A percentile compares a stretch with the other conserved stretches of the same genome.
Evolutionary conservation across 2,113 vertebrate species (phyloP).

Genomic region (Camelus bactrianus): DNA sequence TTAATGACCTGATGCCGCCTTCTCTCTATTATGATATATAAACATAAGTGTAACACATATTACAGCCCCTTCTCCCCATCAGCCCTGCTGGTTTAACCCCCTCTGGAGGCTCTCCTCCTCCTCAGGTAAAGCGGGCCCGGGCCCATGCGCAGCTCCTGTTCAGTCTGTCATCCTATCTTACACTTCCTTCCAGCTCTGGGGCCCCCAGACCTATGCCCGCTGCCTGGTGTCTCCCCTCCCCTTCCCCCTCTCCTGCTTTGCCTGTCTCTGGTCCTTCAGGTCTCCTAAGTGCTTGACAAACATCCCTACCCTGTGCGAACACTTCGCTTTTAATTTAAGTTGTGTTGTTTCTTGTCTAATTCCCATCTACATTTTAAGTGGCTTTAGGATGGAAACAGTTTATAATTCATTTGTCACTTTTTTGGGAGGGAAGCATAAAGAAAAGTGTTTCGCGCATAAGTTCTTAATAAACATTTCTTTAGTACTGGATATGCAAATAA

Average conservation of each 20-base stretch:
- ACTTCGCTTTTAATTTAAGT: neutral
- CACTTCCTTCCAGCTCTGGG: neutral
- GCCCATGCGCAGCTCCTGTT: neutral
- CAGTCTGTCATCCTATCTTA: neutral
- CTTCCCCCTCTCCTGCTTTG: neutral
- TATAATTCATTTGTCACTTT: neutral
- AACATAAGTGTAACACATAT: no score
- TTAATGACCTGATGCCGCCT: neutral
- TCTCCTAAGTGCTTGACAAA: neutral
- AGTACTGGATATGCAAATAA: neutral
- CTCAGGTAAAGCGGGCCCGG: neutral
- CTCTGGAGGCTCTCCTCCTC: neutral
- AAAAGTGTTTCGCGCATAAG: neutral
- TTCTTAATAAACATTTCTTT: conserved; percentile 8
- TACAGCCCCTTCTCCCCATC: neutral
- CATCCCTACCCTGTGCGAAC: neutral
- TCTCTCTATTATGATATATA: neutral
- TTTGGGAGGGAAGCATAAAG: neutral
- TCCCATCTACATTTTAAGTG: neutral
- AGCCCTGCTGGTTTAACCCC: neutral
- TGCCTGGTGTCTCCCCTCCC: neutral
- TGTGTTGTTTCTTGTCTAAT: neutral
- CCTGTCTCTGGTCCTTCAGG: neutral
- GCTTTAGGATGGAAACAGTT: neutral
- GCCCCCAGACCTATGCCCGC: rapidly evolving